A percentile compares a stretch with the other conserved stretches of the same genome.
phyloP scores from a whole-genome alignment of 2,797 vertebrate species.

The Pangasius macronema region DNA sequence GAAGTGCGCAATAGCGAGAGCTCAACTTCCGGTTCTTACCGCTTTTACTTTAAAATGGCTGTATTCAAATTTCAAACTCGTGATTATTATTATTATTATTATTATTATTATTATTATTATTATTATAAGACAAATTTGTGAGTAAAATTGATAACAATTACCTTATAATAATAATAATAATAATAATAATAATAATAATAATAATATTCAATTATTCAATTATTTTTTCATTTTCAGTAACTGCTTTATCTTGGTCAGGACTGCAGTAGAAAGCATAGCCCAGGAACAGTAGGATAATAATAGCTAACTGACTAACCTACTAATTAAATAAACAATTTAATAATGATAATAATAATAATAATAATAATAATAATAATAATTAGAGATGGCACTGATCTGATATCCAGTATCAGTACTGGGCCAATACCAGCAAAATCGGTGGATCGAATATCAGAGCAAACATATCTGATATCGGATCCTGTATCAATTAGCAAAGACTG shows the following conservation, averaged over 20 bases:
- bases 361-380: neutral
- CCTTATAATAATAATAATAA: no score
- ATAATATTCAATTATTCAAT: neutral
- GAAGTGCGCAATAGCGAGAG: conserved; percentile 65
- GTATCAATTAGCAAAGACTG: no score
- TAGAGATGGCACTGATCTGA: no score
- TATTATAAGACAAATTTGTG: neutral
- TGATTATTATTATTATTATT: neutral
- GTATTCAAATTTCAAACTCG: neutral
- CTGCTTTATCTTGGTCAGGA: neutral
- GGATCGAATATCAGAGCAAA: no score
- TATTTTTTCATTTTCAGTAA: neutral
- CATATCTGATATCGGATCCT: no score
- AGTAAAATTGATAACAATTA: neutral
- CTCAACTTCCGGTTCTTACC: neutral
- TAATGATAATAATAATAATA: neutral
- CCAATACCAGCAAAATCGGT: no score
- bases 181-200: no score
- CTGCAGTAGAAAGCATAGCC: neutral
- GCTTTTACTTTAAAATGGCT: neutral
- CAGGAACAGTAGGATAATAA: neutral
- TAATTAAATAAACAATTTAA: neutral
- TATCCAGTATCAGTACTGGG: no score
- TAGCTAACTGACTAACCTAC: no score
- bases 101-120: neutral